Conservation (phyloP, 1,140 invertebrate species). For the Calliopsis andreniformis region DNA sequence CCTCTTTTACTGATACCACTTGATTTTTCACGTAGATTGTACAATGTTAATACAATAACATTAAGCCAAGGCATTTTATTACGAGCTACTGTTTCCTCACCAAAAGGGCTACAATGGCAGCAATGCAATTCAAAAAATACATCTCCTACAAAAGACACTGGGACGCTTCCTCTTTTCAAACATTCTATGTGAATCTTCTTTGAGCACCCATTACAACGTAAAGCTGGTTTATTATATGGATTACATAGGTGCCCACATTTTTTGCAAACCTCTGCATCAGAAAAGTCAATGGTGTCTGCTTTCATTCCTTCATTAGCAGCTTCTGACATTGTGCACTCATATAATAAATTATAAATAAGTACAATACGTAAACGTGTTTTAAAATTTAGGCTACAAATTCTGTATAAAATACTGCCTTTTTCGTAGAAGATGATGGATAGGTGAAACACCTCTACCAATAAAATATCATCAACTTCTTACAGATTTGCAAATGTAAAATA, state of each 20-base stretch:
- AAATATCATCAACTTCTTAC: not conserved
- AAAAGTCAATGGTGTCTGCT: not conserved
- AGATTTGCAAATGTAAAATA: not conserved
- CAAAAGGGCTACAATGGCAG: slow-evolving; percentile 82
- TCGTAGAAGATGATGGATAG: not conserved
- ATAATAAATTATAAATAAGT: not conserved
- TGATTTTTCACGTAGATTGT: slow-evolving; percentile 85
- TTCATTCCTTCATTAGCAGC: not conserved
- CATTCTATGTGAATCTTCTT: slow-evolving; percentile 85
- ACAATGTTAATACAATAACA: slow-evolving; percentile 84
- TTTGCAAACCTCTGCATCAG: slow-evolving; percentile 62
- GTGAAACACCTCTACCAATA: not conserved
- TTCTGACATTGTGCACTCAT: slow-evolving; percentile 17
- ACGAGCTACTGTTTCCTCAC: slow-evolving; percentile 83
- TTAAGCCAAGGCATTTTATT: slow-evolving; percentile 87
- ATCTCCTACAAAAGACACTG: slow-evolving; percentile 87
- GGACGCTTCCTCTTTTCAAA: slow-evolving; percentile 83
- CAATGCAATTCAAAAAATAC: slow-evolving; percentile 89
- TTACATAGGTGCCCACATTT: slow-evolving; percentile 66
- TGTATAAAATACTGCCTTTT: not conserved
- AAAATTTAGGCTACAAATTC: not conserved
- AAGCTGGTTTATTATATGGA: slow-evolving; percentile 69
- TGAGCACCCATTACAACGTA: slow-evolving; percentile 78
- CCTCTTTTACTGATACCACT: slow-evolving; percentile 86
- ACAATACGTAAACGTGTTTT: not conserved